Conservation (phyloP, 2,113 vertebrate species). For the Sisor rabdophorus region DNA sequence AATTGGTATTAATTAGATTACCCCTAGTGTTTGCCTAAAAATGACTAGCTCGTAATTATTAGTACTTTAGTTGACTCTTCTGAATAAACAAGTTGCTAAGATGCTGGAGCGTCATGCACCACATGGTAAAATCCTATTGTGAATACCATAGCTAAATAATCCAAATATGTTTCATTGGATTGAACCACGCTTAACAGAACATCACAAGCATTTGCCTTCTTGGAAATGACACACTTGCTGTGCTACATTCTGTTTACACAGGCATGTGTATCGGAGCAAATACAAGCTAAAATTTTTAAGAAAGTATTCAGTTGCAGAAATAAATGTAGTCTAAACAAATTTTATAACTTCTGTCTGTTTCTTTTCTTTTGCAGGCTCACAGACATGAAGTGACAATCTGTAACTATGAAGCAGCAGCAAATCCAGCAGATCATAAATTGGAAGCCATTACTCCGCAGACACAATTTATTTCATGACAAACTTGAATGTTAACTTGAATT, state of each 20-base stretch:
- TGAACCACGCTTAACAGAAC: no score
- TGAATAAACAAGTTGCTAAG: no score
- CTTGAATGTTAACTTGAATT: background rate
- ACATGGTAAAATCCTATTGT: no score
- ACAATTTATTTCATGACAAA: constrained; percentile 85
- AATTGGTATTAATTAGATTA: no score
- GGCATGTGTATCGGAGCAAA: background rate
- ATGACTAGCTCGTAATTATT: no score
- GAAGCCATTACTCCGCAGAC: constrained; percentile 83
- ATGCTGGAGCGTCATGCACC: no score
- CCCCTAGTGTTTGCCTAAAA: no score
- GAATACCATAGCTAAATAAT: background rate
- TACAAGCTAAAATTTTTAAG: background rate
- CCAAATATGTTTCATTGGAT: background rate
- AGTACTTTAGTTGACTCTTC: no score
- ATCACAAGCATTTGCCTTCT: no score
- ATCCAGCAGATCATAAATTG: constrained; percentile 89
- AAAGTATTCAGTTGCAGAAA: background rate
- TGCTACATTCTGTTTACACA: background rate
- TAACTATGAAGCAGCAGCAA: constrained; percentile 90
- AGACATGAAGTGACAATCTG: constrained; percentile 95
- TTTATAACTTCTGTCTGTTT: background rate
- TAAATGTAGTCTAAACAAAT: background rate
- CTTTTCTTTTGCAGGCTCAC: constrained; percentile 69
- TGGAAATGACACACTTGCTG: background rate